These are phyloP conservation scores for Tribolium freemani DNA, from an alignment of 2,888 invertebrate species.

Conservation along the genomic window DNA sequence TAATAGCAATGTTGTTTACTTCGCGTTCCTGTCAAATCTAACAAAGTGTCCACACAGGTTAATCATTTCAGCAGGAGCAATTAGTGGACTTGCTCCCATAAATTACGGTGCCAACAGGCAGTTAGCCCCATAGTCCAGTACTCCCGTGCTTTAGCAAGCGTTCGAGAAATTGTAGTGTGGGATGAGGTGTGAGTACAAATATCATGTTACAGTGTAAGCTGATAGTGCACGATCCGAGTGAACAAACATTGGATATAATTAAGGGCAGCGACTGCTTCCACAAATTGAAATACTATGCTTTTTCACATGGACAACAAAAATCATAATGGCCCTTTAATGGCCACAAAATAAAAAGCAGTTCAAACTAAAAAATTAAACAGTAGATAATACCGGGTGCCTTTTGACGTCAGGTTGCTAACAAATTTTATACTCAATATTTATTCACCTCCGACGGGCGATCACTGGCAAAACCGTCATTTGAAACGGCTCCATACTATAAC, in stretches of 20 bases:
- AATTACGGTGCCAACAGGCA: slow-evolving; percentile 15
- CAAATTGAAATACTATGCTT: slow-evolving; percentile 7
- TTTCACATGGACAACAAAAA: not conserved
- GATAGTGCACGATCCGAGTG: slow-evolving; percentile 52
- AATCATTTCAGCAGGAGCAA: slow-evolving; percentile 16
- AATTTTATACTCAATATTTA: no score
- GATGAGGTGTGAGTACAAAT: slow-evolving; percentile 33
- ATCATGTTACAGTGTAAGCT: slow-evolving; percentile 50
- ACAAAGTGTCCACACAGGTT: slow-evolving; percentile 22
- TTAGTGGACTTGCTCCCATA: slow-evolving; percentile 5
- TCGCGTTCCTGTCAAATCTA: not conserved
- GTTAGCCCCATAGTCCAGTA: slow-evolving; percentile 15
- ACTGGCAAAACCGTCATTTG: no score
- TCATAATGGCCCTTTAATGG: no score
- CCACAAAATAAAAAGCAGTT: no score
- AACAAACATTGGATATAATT: slow-evolving; percentile 28
- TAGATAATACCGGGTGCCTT: no score
- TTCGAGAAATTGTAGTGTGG: slow-evolving; percentile 7
- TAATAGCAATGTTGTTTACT: slow-evolving; percentile 4
- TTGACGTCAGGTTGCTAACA: no score
- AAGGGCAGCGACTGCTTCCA: not conserved
- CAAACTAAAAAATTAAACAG: no score
- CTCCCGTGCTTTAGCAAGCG: not conserved
- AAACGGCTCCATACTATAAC: no score
- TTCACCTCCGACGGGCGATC: no score